Conservation (phyloP, 2,113 vertebrate genomes). For the Plecotus auritus region DNA sequence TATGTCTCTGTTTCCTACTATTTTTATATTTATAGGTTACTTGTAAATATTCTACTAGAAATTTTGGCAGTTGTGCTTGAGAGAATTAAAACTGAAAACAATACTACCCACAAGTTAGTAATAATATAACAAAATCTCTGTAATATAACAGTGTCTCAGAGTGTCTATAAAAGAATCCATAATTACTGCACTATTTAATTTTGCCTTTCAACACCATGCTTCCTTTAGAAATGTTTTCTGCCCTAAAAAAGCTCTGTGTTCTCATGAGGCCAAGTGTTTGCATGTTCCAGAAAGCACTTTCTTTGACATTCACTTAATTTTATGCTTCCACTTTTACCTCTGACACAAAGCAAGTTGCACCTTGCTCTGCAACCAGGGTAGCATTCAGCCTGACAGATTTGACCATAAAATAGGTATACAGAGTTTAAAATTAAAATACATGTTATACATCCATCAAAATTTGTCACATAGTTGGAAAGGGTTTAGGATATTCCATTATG, state of each 20-base stretch:
- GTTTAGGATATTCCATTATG: background rate
- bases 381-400: slow-evolving; percentile 46
- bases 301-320: slow-evolving; percentile 58
- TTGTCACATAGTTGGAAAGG: background rate
- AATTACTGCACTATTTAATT: slow-evolving; percentile 33
- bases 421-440: slow-evolving; percentile 50
- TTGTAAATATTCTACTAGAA: background rate
- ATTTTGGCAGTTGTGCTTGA: background rate
- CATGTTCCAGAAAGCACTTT: slow-evolving; percentile 43
- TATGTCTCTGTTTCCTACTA: background rate
- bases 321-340: slow-evolving; percentile 51
- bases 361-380: slow-evolving; percentile 21
- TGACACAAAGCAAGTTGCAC: slow-evolving; percentile 53
- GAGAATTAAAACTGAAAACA: slow-evolving; percentile 26
- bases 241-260: background rate
- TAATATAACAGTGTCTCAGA: background rate
- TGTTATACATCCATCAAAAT: slow-evolving; percentile 17
- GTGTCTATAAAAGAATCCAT: slow-evolving; percentile 27
- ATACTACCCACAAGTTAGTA: slow-evolving; percentile 25
- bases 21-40: background rate
- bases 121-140: background rate
- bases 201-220: background rate
- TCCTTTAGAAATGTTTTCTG: slow-evolving; percentile 42
- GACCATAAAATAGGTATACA: background rate
- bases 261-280: slow-evolving; percentile 36